phyloP scores from a whole-genome alignment of 2,797 vertebrate genomes.

The Urophycis tenuis region DNA sequence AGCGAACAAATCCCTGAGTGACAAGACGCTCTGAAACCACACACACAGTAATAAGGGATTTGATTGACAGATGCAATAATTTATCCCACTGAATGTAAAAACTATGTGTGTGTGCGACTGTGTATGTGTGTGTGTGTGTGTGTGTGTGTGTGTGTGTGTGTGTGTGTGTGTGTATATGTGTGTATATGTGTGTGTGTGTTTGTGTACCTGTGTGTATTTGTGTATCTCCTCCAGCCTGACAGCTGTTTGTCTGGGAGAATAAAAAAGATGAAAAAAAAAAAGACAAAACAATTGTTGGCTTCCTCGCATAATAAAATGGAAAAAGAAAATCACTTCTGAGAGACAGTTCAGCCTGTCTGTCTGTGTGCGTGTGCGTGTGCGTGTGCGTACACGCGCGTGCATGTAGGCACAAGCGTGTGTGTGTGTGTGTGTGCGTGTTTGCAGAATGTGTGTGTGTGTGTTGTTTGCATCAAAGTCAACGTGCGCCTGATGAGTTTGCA shows the following conservation, averaged over 20 bases:
- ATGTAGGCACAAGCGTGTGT: constrained; percentile 12
- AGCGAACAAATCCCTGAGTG: constrained; percentile 39
- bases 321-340: constrained; percentile 41
- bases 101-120: constrained; percentile 5
- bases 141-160: constrained; percentile 3
- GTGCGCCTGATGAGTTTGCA: background rate
- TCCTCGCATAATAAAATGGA: constrained; percentile 41
- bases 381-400: background rate
- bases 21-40: constrained; percentile 44
- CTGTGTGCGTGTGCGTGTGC: constrained; percentile 15
- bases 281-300: constrained; percentile 30
- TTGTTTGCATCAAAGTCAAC: background rate
- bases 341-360: constrained; percentile 35
- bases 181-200: constrained; percentile 10
- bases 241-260: constrained; percentile 53
- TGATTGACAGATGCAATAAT: constrained; percentile 63
- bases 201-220: background rate
- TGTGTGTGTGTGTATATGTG: constrained; percentile 7
- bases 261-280: constrained; percentile 36
- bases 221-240: constrained; percentile 25
- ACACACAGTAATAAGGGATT: constrained; percentile 36
- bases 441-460: constrained; percentile 11
- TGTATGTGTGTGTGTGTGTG: constrained; percentile 7
- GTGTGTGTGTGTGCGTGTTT: constrained; percentile 16
- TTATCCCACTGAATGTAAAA: constrained; percentile 48